A percentile compares a stretch with the other conserved stretches of the same genome.
Evolutionary conservation across 2,113 vertebrate species (phyloP).

Genomic region (Anser brachyrhynchus): DNA sequence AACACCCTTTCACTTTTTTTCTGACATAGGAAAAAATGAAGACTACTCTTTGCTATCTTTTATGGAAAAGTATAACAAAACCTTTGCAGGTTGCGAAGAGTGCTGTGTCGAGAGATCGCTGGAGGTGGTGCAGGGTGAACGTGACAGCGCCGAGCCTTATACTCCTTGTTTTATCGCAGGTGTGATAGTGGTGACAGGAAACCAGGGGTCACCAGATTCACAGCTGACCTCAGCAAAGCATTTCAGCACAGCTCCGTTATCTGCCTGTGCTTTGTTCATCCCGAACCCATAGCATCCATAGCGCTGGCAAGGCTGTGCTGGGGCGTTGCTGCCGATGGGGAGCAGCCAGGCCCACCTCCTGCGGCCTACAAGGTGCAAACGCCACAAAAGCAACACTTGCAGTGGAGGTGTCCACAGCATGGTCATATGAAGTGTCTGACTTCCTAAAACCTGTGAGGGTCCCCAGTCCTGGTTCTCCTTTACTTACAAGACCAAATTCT

Average conservation of each 20-base stretch:
- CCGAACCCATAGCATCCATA: background rate
- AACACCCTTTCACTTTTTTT: background rate
- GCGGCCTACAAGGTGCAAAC: background rate
- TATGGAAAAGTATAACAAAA: background rate
- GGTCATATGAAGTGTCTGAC: background rate
- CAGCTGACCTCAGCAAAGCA: background rate
- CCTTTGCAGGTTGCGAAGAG: background rate
- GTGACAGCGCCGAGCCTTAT: background rate
- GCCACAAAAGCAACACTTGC: background rate
- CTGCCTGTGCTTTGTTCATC: fast-evolving
- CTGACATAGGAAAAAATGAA: background rate
- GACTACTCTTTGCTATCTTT: background rate
- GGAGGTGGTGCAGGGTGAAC: background rate
- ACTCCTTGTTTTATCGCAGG: background rate
- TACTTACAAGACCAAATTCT: background rate
- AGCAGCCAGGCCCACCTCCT: background rate
- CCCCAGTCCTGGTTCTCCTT: fast-evolving
- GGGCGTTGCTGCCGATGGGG: fast-evolving
- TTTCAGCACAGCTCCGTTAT: background rate
- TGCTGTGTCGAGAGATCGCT: background rate
- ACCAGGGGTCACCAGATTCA: background rate
- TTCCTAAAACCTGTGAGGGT: background rate
- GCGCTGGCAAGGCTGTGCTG: background rate
- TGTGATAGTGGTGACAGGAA: background rate
- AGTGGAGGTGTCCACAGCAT: background rate